Evolutionary conservation across 2,888 invertebrate genomes (phyloP), one percentile per base, ranked within the genome.

Genomic region (Clanis bilineata): DNA sequence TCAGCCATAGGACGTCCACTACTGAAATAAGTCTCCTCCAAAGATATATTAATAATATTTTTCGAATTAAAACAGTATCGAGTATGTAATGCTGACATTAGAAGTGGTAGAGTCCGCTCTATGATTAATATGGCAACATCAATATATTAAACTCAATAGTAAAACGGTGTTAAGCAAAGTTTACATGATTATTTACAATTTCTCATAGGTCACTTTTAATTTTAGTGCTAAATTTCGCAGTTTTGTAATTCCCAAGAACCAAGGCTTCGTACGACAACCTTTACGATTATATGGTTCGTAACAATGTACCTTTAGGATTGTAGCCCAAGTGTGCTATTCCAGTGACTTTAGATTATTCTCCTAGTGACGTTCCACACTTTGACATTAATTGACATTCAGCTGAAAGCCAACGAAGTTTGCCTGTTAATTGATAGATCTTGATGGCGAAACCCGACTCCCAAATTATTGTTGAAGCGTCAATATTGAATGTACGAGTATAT

Each of bases 391-490:
- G 88, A 84, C 83, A 79, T 84, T 83, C 78, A 85, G 79, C 83
- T 85, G 81, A 83, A 86, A 82, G 78, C 79, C 80, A 78, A 85
- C 82, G 76, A 82, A 83, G 83, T 86, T 84, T 76, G 77, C 73
- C 78, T 80, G 80, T 79, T 87, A 88, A 88, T 86, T 89, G 84
- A 88, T 86, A 85, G 82, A 86, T 86, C 82, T 83, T 78, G 80
- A 80, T 79, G 78, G 76, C 67, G 71, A 72, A 75, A 74, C 72
- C 65, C 67, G 63, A 69, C 62, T 64, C 64, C 63, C 62, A 67
- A 71, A 73, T 77, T 72, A 73, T 72, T 51, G 51, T 32, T 18
- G 32, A 51, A 32, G 18, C 18, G 12, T 28, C n/a, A 25, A 25
- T 45, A 21, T 18, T 7, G 47, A 7, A 7, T 32, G 25, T 18